Evolutionary conservation across 2,888 invertebrate species (phyloP), one percentile per base, ranked within the genome.

Genomic region (Ornithoptera priamus): DNA sequence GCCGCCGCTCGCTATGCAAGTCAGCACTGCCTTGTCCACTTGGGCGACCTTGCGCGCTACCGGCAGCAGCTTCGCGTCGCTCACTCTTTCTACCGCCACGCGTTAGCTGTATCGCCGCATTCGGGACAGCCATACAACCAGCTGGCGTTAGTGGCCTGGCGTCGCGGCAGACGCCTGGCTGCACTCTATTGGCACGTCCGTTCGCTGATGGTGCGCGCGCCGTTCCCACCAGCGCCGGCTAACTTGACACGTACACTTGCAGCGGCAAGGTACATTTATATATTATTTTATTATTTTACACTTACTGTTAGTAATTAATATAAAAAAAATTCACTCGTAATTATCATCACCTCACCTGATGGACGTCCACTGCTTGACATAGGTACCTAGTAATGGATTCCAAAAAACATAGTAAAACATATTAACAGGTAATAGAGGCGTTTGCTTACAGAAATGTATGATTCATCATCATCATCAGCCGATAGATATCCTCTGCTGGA

Each of bases 51-150:
- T 76, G 96, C 97, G 36, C 94, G 97, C 12, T 98, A 98, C 82
- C 92, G 96, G 72, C 96, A 96, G 79, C 96, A 97, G 85, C 94
- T 95, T 74, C 94, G 95, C 64, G 96, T 97, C 81, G 97, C 97
- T 0, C 97, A 97, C 83, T 95, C 95, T 20, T 97, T 97, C 87
- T 97, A 98, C 87, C 94, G 94, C 94, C 96, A 96, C 86, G 96
- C 96, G 60, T 94, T 96, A 63, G 93, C 94, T 64, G 93, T 96
- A 68, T 95, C 95, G 5, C 96, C 96, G 68, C 94, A 94, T 75
- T 96, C 95, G 72, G 97, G 97, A 7, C 97, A 97, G 86, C 97
- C 97, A 0, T 98, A 97, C 89, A 97, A 98, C 89, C 97, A 98
- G 89, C 91, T 97, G 80, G 96, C 97, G 65, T 93, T 97, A 62